Evolutionary conservation across 2,113 vertebrate genomes (phyloP).

Genomic region (Pedionomus torquatus): DNA sequence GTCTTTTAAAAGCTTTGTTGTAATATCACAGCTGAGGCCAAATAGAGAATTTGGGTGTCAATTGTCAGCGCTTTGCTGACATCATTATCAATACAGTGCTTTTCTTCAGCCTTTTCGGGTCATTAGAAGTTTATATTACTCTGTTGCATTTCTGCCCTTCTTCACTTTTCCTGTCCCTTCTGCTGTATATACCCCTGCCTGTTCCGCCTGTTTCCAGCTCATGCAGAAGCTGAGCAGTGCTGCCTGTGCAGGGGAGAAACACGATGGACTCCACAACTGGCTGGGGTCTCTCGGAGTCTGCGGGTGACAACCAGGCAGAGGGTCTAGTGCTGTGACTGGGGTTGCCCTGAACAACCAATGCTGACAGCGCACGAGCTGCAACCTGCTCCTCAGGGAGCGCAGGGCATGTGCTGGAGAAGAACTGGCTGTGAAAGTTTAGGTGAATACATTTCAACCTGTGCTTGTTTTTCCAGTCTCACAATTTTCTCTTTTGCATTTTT

Average conservation of each 20-base stretch:
- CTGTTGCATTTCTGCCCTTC: background rate
- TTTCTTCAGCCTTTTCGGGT: background rate
- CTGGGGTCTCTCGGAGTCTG: background rate
- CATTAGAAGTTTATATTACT: background rate
- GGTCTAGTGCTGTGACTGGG: background rate
- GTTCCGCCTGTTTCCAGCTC: background rate
- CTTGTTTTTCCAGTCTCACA: background rate
- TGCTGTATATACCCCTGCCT: background rate
- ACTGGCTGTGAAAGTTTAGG: background rate
- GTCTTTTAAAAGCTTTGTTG: background rate
- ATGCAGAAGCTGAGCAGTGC: fast-evolving
- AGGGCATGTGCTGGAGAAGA: background rate
- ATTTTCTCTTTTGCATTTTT: background rate
- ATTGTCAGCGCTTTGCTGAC: background rate
- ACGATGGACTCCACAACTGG: background rate
- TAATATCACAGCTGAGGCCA: background rate
- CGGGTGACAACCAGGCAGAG: background rate
- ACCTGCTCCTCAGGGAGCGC: background rate
- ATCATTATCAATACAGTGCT: background rate
- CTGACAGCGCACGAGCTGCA: fast-evolving
- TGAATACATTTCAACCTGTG: background rate
- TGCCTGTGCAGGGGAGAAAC: background rate
- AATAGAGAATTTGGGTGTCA: background rate
- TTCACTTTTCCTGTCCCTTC: background rate
- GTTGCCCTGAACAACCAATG: background rate